Conservation (phyloP, 1,140 invertebrate genomes). For the Drosophila tropicalis region DNA sequence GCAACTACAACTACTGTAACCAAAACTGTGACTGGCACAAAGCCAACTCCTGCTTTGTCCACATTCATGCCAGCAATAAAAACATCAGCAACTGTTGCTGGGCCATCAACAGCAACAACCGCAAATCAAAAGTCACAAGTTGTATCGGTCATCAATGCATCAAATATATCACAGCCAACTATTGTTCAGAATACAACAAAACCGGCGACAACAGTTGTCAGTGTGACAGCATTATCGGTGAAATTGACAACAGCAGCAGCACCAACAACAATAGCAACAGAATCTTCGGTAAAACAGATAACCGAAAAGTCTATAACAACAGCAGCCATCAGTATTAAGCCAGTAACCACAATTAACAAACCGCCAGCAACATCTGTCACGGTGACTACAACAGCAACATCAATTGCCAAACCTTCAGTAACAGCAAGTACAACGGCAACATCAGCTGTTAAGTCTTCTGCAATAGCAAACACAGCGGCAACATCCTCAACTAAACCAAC, state of each 20-base stretch:
- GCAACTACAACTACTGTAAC: conserved; percentile 7
- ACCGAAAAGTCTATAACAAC: not conserved
- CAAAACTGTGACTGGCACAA: conserved; percentile 29
- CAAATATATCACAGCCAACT: conserved; percentile 5
- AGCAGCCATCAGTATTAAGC: not conserved
- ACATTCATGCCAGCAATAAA: conserved; percentile 37
- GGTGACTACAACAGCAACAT: not conserved
- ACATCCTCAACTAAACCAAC: not conserved
- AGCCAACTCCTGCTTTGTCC: conserved; percentile 36
- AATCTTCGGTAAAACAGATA: not conserved
- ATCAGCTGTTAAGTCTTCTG: conserved; percentile 5
- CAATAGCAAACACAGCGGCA: conserved; percentile 22
- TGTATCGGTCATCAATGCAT: not conserved
- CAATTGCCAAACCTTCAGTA: conserved; percentile 1
- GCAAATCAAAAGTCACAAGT: conserved; percentile 24
- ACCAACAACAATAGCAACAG: not conserved
- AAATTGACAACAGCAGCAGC: conserved; percentile 17
- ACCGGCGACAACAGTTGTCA: conserved; percentile 21
- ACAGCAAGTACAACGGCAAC: conserved; percentile 17
- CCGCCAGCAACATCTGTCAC: not conserved
- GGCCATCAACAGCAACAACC: conserved; percentile 13
- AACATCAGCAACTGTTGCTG: conserved; percentile 21
- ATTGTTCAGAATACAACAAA: conserved; percentile 24
- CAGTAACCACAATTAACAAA: conserved; percentile 31
- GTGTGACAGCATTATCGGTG: conserved; percentile 26